These are phyloP conservation scores for Paramormyrops hopkinsi DNA, from an alignment of 2,797 vertebrate genomes.

Conservation along the genomic window DNA sequence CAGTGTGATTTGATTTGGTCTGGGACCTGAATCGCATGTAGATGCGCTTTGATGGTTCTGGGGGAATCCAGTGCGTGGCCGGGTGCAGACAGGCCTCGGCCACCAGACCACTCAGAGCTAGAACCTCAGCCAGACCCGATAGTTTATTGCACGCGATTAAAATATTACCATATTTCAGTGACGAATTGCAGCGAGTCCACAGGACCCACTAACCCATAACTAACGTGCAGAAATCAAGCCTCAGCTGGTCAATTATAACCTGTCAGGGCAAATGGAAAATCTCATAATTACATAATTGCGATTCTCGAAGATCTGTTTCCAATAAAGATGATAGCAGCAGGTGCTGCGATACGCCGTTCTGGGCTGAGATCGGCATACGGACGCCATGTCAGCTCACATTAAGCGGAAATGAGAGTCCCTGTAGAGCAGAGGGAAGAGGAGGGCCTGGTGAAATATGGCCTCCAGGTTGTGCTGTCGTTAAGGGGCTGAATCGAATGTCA, in stretches of 20 bases:
- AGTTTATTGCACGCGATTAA: background rate
- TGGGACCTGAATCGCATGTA: background rate
- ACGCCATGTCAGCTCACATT: background rate
- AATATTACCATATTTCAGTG: slow-evolving; percentile 11
- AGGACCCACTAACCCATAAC: background rate
- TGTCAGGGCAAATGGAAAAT: background rate
- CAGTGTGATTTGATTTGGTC: background rate
- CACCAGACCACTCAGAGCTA: background rate
- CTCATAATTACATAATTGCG: slow-evolving; percentile 6
- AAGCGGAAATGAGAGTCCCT: background rate
- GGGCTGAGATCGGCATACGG: background rate
- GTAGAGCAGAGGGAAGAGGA: background rate
- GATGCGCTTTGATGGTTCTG: background rate
- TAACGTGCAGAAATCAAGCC: background rate
- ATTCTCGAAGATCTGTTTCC: background rate
- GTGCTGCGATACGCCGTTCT: background rate
- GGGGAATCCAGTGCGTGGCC: background rate
- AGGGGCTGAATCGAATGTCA: background rate
- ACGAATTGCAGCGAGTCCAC: background rate
- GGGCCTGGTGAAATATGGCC: background rate
- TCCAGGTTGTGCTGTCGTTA: background rate
- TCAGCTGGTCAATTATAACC: slow-evolving; percentile 4
- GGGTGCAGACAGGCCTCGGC: background rate
- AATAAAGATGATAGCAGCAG: background rate
- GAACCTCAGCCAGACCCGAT: background rate